Conservation (phyloP, 2,113 vertebrate genomes). For the Muntiacus muntjak region DNA sequence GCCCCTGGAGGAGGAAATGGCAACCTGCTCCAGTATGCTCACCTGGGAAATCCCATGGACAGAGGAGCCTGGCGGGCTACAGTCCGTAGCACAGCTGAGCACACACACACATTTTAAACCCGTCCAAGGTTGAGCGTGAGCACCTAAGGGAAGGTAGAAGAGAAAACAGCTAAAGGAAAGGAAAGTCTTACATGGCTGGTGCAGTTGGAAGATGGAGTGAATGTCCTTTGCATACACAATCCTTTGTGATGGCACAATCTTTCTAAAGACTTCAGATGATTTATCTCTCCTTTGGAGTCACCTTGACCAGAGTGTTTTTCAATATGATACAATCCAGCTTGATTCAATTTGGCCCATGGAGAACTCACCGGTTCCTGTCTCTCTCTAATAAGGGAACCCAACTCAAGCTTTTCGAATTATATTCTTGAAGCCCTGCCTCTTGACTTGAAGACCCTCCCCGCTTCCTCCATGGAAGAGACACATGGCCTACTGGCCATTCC, state of each 20-base stretch:
- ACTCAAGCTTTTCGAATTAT: not conserved
- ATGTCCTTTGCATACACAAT: not conserved
- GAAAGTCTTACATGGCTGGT: not conserved
- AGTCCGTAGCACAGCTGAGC: fast-evolving
- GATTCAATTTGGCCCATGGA: not conserved
- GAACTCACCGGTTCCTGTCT: not conserved
- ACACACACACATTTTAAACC: not conserved
- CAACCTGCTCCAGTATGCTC: not conserved
- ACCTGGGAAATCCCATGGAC: not conserved
- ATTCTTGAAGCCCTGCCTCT: not conserved
- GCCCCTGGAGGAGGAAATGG: not conserved
- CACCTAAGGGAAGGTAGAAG: not conserved
- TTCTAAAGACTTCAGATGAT: not conserved
- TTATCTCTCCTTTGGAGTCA: not conserved
- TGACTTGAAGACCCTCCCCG: not conserved
- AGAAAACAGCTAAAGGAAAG: not conserved
- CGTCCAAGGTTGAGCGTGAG: not conserved
- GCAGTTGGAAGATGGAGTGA: not conserved
- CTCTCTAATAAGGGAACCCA: not conserved
- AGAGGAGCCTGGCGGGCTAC: not conserved
- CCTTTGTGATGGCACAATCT: not conserved
- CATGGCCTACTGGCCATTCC: not conserved
- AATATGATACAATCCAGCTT: not conserved
- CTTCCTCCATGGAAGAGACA: not conserved
- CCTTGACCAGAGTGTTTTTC: not conserved